phyloP scores from a whole-genome alignment of 2,888 invertebrate species.

The Sisyra terminalis region DNA sequence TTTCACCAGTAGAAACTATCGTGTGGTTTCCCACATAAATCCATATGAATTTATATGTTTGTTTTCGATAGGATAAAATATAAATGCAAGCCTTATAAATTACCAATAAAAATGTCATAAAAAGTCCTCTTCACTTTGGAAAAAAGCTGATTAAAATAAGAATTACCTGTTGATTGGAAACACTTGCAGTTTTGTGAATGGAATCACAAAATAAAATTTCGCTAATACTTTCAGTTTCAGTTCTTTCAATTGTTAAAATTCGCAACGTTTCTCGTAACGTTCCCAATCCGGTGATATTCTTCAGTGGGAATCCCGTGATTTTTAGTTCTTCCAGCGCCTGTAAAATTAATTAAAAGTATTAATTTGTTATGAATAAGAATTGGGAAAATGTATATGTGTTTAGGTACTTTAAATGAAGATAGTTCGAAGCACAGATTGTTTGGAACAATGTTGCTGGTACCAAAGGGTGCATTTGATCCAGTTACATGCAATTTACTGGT shows the following conservation, averaged over 20 bases:
- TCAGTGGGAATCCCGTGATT: slow-evolving; percentile 49
- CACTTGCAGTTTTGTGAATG: slow-evolving; percentile 45
- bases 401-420: slow-evolving; percentile 54
- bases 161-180: slow-evolving; percentile 23
- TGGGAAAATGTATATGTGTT: background rate
- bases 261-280: slow-evolving; percentile 44
- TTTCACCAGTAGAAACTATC: too few relatives aligned
- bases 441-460: slow-evolving; percentile 71
- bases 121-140: too few relatives aligned
- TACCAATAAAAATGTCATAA: too few relatives aligned
- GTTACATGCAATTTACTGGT: slow-evolving; percentile 48
- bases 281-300: slow-evolving; percentile 43
- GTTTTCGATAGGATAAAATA: too few relatives aligned
- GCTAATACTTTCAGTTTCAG: slow-evolving; percentile 48
- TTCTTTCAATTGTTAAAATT: slow-evolving; percentile 46
- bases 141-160: too few relatives aligned
- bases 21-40: too few relatives aligned
- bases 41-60: too few relatives aligned
- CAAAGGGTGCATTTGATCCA: slow-evolving; percentile 49
- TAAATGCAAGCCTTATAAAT: too few relatives aligned
- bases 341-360: too few relatives aligned
- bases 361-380: background rate
- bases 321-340: slow-evolving; percentile 46
- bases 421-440: slow-evolving; percentile 68
- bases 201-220: slow-evolving; percentile 75